Base-by-base conservation (phyloP, 2,113 vertebrate genomes). In the Neotragus pygmaeus region DNA sequence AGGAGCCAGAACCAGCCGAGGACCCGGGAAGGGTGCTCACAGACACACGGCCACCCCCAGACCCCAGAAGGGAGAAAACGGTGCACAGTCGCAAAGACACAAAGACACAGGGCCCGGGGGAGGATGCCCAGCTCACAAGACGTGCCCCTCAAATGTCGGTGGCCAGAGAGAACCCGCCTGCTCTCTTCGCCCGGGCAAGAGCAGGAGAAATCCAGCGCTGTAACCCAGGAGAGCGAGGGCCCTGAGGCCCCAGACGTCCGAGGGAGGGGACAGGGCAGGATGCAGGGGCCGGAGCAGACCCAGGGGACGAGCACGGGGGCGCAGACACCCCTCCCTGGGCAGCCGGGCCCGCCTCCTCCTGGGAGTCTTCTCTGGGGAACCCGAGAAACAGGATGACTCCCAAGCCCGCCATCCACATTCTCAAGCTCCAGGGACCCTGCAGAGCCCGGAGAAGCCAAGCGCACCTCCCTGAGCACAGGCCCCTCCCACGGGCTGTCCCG, bases 281-380 rank as follows among this genome's bases (percentile, higher is more conserved):
- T 14, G 30, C 58, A 60, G 93, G 27, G 15, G 16, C n/a, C 33
- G 7, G 21, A 36, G 36, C 55, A n/a, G 43, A 78, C 5, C 27
- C 14, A 15, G 3, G 30, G 36, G 27, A 33, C 6, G 11, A n/a
- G 28, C 47, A 21, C 0, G 7, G 55, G 21, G 3, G n/a, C 6
- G 49, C 49, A 94, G 17, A 27, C 39, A 10, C 33, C 7, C 51
- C 64, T 78, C 30, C 73, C 28, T 14, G 3, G 5, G 57, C 6
- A 53, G 3, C n/a, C 58, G 49, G 33, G 25, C 13, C 60, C 45
- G 47, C 33, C 57, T 62, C 47, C 30, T 77, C 39, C 45, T 33
- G 25, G 6, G 14, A 27, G 16, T 33, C n/a, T 36, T 58, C 78
- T 70, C 70, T n/a, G 10, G 88, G 39, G 49, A 77, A 15, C 45